Conservation (phyloP, 2,797 vertebrate species). For the Gymnoscopelus braueri region DNA sequence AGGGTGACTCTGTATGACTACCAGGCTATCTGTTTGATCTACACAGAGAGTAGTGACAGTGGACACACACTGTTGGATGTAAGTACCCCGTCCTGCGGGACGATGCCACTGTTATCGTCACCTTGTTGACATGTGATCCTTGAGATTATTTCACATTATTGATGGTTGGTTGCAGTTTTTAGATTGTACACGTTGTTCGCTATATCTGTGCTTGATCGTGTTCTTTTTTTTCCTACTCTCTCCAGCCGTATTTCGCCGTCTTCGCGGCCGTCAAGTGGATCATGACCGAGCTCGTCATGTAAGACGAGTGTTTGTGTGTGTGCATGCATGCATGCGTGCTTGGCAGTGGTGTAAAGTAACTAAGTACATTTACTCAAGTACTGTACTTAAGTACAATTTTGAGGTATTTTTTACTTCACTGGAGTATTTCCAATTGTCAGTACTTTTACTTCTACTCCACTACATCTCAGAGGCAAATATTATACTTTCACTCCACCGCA, state of each 20-base stretch:
- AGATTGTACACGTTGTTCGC: neutral
- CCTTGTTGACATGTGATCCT: no score
- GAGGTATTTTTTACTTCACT: no score
- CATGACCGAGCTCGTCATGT: constrained; percentile 95
- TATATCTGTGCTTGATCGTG: constrained; percentile 6
- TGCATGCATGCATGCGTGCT: constrained; percentile 10
- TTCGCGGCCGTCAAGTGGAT: constrained; percentile 94
- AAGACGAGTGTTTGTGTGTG: constrained; percentile 76
- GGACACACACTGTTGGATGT: constrained; percentile 92
- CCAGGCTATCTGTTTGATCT: constrained; percentile 94
- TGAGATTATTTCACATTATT: no score
- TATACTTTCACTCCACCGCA: no score
- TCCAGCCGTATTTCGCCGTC: constrained; percentile 93
- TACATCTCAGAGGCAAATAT: no score
- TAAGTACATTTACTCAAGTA: no score
- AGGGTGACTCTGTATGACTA: constrained; percentile 83
- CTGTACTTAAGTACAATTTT: no score
- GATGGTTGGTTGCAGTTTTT: neutral
- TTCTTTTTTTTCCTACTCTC: constrained; percentile 33
- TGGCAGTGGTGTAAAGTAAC: no score
- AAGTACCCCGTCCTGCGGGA: constrained; percentile 71
- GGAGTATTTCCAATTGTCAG: no score
- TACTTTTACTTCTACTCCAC: no score
- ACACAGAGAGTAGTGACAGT: constrained; percentile 92
- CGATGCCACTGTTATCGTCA: no score